Evolutionary conservation across 1,140 invertebrate species (phyloP).

Genomic region (Brachionus plicatilis): DNA sequence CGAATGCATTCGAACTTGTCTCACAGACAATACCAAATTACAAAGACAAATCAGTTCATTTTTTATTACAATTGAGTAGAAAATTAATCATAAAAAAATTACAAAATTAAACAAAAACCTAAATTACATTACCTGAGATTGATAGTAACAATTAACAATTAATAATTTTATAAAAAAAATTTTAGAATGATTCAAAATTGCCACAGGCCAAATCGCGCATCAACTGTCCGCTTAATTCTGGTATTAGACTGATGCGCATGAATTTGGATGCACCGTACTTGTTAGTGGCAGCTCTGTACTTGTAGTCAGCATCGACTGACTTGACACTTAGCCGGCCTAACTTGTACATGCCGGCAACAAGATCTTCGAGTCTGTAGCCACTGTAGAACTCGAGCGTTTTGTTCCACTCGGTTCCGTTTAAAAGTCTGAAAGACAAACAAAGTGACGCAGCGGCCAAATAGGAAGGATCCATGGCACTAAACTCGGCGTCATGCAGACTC

Average conservation of each 20-base stretch:
- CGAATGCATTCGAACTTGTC: neutral
- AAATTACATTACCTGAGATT: constrained; percentile 28
- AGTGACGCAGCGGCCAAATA: constrained; percentile 69
- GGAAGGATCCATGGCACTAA: constrained; percentile 75
- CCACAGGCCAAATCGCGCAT: constrained; percentile 47
- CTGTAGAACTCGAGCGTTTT: constrained; percentile 57
- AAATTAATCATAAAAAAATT: neutral
- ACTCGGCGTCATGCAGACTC: constrained; percentile 71
- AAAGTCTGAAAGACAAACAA: constrained; percentile 63
- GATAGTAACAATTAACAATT: constrained; percentile 13
- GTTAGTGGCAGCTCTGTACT: constrained; percentile 53
- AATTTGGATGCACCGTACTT: constrained; percentile 59
- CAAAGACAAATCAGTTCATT: neutral
- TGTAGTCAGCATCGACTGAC: constrained; percentile 49
- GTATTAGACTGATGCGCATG: constrained; percentile 55
- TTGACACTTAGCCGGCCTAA: constrained; percentile 55
- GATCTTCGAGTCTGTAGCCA: constrained; percentile 53
- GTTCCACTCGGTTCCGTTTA: constrained; percentile 52
- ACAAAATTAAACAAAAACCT: neutral
- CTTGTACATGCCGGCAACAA: constrained; percentile 52
- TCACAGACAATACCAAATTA: neutral
- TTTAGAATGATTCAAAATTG: constrained; percentile 1
- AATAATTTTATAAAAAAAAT: neutral
- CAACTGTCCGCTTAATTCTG: constrained; percentile 52
- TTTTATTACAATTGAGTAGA: neutral